Conservation (phyloP, 2,113 vertebrate species). For the Tragelaphus strepsiceros region DNA sequence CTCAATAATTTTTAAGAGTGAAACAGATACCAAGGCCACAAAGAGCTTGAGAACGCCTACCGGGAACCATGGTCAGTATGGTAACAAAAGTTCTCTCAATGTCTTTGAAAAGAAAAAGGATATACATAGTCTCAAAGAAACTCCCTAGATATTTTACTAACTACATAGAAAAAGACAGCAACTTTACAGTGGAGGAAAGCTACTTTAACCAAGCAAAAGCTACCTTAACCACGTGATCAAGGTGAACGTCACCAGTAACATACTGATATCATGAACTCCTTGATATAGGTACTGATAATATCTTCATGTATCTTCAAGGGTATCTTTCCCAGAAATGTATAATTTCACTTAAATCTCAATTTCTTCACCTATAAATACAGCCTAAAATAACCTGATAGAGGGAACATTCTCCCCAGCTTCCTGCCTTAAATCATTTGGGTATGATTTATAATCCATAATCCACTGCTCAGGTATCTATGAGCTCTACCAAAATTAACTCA, state of each 20-base stretch:
- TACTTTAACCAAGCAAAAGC: background rate
- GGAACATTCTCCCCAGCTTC: background rate
- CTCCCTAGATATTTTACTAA: background rate
- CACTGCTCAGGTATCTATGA: background rate
- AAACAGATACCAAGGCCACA: background rate
- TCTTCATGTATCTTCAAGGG: background rate
- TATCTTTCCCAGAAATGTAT: background rate
- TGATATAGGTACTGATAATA: background rate
- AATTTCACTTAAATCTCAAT: background rate
- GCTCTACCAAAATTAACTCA: background rate
- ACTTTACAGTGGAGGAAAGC: background rate
- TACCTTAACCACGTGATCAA: background rate
- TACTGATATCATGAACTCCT: background rate
- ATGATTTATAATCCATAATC: background rate
- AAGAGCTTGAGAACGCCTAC: background rate
- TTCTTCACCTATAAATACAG: background rate
- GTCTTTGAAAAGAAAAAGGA: background rate
- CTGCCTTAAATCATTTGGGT: background rate
- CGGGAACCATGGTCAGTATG: background rate
- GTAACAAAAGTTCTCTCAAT: background rate
- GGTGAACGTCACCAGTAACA: background rate
- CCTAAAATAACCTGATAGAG: background rate
- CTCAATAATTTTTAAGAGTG: background rate
- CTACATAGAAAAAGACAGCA: background rate
- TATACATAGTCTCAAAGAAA: background rate